These are phyloP conservation scores for Drosophila varians DNA, from an alignment of 1,140 invertebrate species.

Conservation along the genomic window DNA sequence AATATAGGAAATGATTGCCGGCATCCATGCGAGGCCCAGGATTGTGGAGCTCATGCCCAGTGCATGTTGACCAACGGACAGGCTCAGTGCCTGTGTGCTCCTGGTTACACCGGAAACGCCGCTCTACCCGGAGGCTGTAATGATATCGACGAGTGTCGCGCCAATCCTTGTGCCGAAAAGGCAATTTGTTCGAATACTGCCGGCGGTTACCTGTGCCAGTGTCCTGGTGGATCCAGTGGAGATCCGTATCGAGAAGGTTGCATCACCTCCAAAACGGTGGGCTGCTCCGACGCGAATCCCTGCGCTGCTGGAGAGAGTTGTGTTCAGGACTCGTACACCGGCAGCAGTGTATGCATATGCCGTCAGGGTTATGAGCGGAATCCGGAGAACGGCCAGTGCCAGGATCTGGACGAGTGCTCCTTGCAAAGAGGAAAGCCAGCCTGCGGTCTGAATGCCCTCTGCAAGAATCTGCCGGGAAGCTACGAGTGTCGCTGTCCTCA, in stretches of 20 bases:
- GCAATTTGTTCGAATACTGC: slow-evolving; percentile 95
- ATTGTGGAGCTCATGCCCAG: slow-evolving; percentile 94
- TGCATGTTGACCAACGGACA: slow-evolving; percentile 93
- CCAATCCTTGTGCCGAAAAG: slow-evolving; percentile 90
- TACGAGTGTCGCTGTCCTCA: slow-evolving; percentile 96
- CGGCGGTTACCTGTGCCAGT: slow-evolving; percentile 94
- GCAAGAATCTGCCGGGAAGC: slow-evolving; percentile 96
- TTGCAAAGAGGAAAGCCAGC: slow-evolving; percentile 88
- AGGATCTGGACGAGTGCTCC: slow-evolving; percentile 95
- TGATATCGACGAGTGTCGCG: slow-evolving; percentile 93
- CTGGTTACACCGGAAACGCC: slow-evolving; percentile 89
- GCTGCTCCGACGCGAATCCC: slow-evolving; percentile 89
- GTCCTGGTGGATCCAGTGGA: slow-evolving; percentile 89
- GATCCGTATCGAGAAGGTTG: slow-evolving; percentile 91
- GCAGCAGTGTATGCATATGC: slow-evolving; percentile 93
- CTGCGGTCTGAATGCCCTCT: slow-evolving; percentile 94
- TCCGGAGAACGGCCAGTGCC: slow-evolving; percentile 88
- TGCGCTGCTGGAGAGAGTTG: slow-evolving; percentile 93
- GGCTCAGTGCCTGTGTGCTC: slow-evolving; percentile 92
- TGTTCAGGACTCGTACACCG: slow-evolving; percentile 89
- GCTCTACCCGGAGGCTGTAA: slow-evolving; percentile 89
- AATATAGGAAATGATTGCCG: slow-evolving; percentile 95
- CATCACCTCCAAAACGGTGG: slow-evolving; percentile 86
- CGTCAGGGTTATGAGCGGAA: slow-evolving; percentile 92
- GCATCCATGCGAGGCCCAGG: slow-evolving; percentile 94